These are phyloP conservation scores for Atopsyche davidsoni DNA, from an alignment of 1,140 invertebrate genomes.

Conservation along the genomic window DNA sequence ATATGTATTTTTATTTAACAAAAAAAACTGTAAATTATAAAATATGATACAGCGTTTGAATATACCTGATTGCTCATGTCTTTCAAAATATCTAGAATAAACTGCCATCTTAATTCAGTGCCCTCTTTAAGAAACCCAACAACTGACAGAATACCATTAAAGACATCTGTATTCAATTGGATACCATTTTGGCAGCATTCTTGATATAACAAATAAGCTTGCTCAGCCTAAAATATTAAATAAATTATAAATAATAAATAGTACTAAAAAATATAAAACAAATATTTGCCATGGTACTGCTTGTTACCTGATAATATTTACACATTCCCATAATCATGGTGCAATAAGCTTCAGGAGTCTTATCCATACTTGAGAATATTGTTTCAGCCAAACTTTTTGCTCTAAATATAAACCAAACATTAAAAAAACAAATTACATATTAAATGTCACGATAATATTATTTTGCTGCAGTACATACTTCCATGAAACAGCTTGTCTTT, in stretches of 20 bases:
- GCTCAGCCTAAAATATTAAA: constrained; percentile 48
- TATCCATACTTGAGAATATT: constrained; percentile 58
- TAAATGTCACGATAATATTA: neutral
- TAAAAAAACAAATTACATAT: too few species aligned
- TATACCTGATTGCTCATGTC: constrained; percentile 52
- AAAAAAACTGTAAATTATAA: too few species aligned
- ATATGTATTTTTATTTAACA: too few species aligned
- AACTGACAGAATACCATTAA: constrained; percentile 63
- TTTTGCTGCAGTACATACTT: constrained; percentile 47
- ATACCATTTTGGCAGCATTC: constrained; percentile 62
- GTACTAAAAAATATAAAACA: neutral
- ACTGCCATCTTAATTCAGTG: constrained; percentile 54
- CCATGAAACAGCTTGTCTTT: constrained; percentile 64
- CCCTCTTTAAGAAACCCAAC: constrained; percentile 56
- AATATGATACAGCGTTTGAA: neutral
- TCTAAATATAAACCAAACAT: constrained; percentile 38
- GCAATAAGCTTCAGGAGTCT: constrained; percentile 56
- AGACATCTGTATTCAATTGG: constrained; percentile 57
- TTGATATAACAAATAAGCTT: constrained; percentile 57
- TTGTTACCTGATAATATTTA: constrained; percentile 56
- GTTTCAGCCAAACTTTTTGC: constrained; percentile 61
- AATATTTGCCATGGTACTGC: neutral
- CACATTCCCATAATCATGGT: constrained; percentile 68
- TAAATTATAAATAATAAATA: constrained; percentile 8
- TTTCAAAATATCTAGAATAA: constrained; percentile 52